Base-by-base conservation (phyloP, 2,888 invertebrate genomes). In the Pyrochroa serraticornis region DNA sequence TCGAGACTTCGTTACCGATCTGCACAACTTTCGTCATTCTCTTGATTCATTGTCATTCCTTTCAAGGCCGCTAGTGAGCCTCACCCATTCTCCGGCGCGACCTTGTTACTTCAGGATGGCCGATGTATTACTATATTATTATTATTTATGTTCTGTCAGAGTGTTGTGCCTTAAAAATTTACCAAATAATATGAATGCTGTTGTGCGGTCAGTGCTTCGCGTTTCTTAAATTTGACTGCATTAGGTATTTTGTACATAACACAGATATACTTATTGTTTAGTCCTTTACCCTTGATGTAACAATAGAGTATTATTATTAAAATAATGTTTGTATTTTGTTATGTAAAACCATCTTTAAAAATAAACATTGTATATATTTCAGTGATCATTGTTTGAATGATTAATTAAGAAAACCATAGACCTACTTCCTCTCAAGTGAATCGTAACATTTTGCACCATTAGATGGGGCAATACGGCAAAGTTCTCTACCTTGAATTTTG, bases 111-210 rank as follows among this genome's bases (percentile, higher is more conserved):
- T 37, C 13, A 13, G 14, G 46, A 14, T 8, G 30, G 30, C 35
- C 46, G 33, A 33, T 45, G 42, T 32, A 36, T 44, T 56, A 34
- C 31, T 43, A 30, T 42, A 37, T 37, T 51, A 33, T 22, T 10
- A 22, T 43, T 58, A 58, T 58, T 53, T 58, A 58, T 58, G 34
- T 41, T 22, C 14, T 46, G 41, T 42, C 49, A 33, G 35, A 41
- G 34, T 46, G 43, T 55, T 58, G 63, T 60, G 60, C 62, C 62
- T 62, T 62, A 64, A 39, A 41, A 44, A 58, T 53, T 60, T 50
- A 55, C 64, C 60, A 60, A 64, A 60, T 62, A 45, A 57, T 39
- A 35, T 37, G 47, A 37, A 42, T 22, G 22, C 22, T 22, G 5
- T 22, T 5, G 22, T 22, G 22, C 5, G 22, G 22, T 22, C 22